Base-by-base conservation (phyloP, 2,888 invertebrate genomes). In the Empis livida region DNA sequence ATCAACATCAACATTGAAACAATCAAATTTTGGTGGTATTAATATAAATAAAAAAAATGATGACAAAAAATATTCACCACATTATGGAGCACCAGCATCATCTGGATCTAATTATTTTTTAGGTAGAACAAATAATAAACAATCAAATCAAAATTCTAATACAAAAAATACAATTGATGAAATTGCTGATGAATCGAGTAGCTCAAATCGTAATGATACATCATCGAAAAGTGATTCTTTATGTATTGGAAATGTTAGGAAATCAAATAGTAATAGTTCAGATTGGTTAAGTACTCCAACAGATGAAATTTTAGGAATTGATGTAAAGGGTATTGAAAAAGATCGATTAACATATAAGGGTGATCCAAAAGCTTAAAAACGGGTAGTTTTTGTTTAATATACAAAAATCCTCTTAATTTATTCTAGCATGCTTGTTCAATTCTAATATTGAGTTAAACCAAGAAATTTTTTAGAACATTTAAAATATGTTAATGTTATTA, bases 261-360 rank as follows among this genome's bases (percentile, higher is more conserved):
- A 59, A 50, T 59, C 59, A 5, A 57, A 59, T 50, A 59, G 59
- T 45, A 58, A 50, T 48, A 55, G 55, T 30, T 57, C 57, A 32
- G 58, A 59, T 53, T 59, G 57, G 57, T 44, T 59, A 17, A 58
- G 57, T 45, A 56, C 59, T n/a, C 59, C 59, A 23, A 59, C 57
- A 13, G 59, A 59, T 43, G 59, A 59, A 44, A 54, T 57, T 47
- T 50, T 59, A 31, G 58, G 57, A 39, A 59, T 60, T 43, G 57
- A 59, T 52, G 57, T 60, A 14, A 51, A 53, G 38, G 60, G 60
- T 14, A 47, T 58, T 10, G 58, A 59, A 49, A 57, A 55, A 47
- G 59, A 60, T 49, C 51, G 52, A 23, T 56, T 56, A 43, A 54
- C 51, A 46, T 53, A 51, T 48, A 51, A 47, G 46, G 50, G 49